These are phyloP conservation scores for pig (Sus scrofa) DNA, from an alignment of 2,113 vertebrate species.

Conservation along the genomic window DNA sequence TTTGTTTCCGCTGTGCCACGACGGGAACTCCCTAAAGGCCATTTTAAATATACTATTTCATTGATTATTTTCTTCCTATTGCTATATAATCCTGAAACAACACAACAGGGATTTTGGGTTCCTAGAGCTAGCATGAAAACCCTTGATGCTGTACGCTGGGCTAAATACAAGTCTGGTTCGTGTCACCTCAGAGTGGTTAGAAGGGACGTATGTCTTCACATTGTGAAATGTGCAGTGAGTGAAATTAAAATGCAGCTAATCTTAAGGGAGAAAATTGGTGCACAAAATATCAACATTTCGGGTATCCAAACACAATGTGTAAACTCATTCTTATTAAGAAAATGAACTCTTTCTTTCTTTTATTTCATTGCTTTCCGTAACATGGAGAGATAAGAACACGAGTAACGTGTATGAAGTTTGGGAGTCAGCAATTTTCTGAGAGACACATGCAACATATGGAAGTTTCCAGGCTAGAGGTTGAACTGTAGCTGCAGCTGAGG, in stretches of 20 bases:
- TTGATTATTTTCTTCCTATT: constrained; percentile 43
- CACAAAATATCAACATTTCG: constrained; percentile 10
- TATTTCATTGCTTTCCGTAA: constrained; percentile 29
- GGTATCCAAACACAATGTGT: background rate
- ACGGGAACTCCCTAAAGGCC: too few species aligned
- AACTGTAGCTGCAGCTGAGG: too few species aligned
- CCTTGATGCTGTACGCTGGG: background rate
- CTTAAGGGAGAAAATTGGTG: constrained; percentile 17
- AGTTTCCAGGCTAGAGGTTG: too few species aligned
- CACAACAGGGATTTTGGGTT: background rate
- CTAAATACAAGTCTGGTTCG: constrained; percentile 21
- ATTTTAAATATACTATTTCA: constrained; percentile 21
- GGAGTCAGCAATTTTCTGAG: constrained; percentile 48
- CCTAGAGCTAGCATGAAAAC: background rate
- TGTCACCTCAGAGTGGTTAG: background rate
- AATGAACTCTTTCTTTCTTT: constrained; percentile 32
- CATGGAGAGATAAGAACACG: background rate
- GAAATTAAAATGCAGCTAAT: constrained; percentile 42
- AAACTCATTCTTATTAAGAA: background rate
- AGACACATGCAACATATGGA: background rate
- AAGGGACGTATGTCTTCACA: background rate
- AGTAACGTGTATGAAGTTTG: background rate
- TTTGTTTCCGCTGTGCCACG: too few species aligned
- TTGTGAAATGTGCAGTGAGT: constrained; percentile 27
- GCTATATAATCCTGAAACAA: background rate